Conservation (phyloP, 2,113 vertebrate genomes). For the Periophthalmus modestus region DNA sequence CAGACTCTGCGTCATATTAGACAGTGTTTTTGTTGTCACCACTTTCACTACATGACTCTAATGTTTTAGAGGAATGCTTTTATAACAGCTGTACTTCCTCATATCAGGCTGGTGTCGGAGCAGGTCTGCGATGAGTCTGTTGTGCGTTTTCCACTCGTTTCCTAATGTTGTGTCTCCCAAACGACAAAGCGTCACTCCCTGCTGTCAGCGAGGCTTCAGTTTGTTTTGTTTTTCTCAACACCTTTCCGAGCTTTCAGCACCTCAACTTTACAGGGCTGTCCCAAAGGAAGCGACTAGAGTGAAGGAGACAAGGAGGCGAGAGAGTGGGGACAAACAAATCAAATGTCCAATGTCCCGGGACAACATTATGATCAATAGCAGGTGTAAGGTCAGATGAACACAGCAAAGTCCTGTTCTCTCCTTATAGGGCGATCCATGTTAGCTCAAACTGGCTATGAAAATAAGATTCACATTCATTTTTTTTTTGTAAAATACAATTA, state of each 20-base stretch:
- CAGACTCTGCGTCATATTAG: too few species aligned
- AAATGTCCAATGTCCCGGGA: background rate
- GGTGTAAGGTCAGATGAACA: too few species aligned
- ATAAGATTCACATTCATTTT: too few species aligned
- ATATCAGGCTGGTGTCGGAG: background rate
- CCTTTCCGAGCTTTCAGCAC: conserved; percentile 50
- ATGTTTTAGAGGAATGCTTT: background rate
- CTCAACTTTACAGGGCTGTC: conserved; percentile 36
- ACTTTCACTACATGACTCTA: background rate
- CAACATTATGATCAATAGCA: too few species aligned
- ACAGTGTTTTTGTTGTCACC: too few species aligned
- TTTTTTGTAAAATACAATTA: too few species aligned
- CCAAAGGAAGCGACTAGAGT: conserved; percentile 21
- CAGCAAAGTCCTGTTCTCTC: too few species aligned
- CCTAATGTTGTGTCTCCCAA: conserved; percentile 21
- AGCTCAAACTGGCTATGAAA: too few species aligned
- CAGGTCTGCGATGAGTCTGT: background rate
- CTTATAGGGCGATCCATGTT: too few species aligned
- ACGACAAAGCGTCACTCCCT: conserved; percentile 35
- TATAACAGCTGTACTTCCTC: too few species aligned
- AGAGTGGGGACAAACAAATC: background rate
- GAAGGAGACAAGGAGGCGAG: conserved; percentile 41
- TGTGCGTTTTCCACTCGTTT: background rate
- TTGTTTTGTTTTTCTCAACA: conserved; percentile 34
- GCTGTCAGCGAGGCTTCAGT: conserved; percentile 18